These are phyloP conservation scores for Urosaurus nigricauda DNA, from an alignment of 2,797 vertebrate genomes.

Conservation along the genomic window DNA sequence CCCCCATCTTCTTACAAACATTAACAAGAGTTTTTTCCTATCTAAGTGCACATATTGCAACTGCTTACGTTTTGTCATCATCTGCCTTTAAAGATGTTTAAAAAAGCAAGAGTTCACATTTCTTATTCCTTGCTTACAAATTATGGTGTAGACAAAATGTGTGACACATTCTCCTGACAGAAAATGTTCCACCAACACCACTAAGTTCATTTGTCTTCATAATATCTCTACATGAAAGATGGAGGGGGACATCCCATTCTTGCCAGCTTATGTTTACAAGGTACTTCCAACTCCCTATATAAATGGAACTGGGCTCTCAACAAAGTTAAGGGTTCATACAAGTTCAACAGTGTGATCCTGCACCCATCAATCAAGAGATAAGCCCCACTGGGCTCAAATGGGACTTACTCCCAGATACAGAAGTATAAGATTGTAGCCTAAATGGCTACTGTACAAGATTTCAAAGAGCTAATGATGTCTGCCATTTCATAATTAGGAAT, in stretches of 20 bases:
- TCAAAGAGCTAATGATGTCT: neutral
- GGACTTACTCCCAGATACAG: neutral
- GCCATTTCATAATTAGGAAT: neutral
- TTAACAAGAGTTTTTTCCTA: neutral
- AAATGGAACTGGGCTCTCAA: too few relatives aligned
- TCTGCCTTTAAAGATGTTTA: neutral
- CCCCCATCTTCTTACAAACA: constrained; percentile 1
- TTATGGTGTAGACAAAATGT: neutral
- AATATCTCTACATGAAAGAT: neutral
- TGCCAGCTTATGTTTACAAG: constrained; percentile 5
- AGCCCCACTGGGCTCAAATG: neutral
- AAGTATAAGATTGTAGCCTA: neutral
- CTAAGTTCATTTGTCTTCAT: neutral
- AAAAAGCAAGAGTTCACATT: neutral
- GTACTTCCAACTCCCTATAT: neutral
- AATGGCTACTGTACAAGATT: neutral
- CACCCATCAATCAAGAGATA: neutral
- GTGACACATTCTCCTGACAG: neutral
- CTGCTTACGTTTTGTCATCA: neutral
- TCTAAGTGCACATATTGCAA: constrained; percentile 14
- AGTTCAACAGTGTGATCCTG: neutral
- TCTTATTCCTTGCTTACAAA: neutral
- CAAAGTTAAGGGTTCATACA: neutral
- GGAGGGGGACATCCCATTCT: neutral
- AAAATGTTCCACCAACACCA: neutral